Evolutionary conservation across 2,888 invertebrate species (phyloP), one percentile per base, ranked within the genome.

Genomic region (Cheilosia vulpina): DNA sequence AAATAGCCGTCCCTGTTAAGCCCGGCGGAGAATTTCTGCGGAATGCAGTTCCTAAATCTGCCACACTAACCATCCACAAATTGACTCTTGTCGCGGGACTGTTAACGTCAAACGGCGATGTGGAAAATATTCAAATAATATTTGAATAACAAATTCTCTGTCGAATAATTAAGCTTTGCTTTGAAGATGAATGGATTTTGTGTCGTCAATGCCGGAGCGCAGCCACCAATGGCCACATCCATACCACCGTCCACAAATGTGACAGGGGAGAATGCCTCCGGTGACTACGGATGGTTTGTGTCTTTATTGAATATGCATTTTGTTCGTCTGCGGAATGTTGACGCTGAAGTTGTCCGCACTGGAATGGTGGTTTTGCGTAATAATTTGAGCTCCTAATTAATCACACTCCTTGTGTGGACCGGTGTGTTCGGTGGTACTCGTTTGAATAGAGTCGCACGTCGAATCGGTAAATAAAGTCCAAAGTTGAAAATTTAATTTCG

Each of bases 61-160:
- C 47, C 60, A 21, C 63, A 50, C 82, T 55, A 72, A 62, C 53
- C 55, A 62, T 72, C 63, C 60, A 38, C 27, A 77, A 82, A 72
- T 66, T 78, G 78, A 66, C 66, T 83, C 66, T 19, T 78, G 78
- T 41, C 45, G 11, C 41, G 21, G 66, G 17, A 72, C 53, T 19
- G 65, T 31, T 65, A 41, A 27, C 53, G 17, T 21, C 80, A 45
- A 31, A 45, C 68, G 47, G 50, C 43, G 45, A 53, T 66, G 47
- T 66, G 72, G 72, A 62, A 78, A 82, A 66, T 83, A 72, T 83
- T 78, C 78, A 72, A 72, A 83, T 72, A 66, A 68, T 63, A 72
- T 83, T 78, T 83, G 82, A 72, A 66, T 78, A 83, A 72, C 66
- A 72, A 83, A 83, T 78, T 78, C 66, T 62, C 66, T 66, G 71